phyloP scores from a whole-genome alignment of 2,888 invertebrate species.

The Caenorhabditis imperialis region DNA sequence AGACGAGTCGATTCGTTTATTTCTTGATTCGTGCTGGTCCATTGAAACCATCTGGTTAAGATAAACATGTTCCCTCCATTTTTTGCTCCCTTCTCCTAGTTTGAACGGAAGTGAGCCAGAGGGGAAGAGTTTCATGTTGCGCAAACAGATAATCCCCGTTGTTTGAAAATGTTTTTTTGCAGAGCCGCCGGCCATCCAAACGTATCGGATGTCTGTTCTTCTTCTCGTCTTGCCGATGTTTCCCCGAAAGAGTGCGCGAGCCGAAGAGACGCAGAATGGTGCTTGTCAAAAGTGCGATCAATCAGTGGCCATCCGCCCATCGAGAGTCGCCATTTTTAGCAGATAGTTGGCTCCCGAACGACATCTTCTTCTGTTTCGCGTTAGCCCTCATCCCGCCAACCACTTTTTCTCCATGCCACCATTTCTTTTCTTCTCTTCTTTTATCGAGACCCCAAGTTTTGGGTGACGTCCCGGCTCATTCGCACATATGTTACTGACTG shows the following conservation, averaged over 20 bases:
- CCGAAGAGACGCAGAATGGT: constrained; percentile 22
- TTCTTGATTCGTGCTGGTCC: constrained; percentile 1
- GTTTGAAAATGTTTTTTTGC: constrained; percentile 47
- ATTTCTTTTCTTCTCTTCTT: background rate
- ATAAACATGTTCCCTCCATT: constrained; percentile 31
- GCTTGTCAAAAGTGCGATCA: constrained; percentile 50
- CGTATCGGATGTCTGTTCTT: constrained; percentile 47
- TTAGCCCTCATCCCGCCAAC: background rate
- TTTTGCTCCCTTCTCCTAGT: constrained; percentile 1
- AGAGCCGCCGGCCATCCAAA: constrained; percentile 30
- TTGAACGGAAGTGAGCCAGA: constrained; percentile 4
- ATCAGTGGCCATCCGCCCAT: constrained; percentile 37
- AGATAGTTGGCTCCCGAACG: constrained; percentile 12
- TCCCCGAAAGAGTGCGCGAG: constrained; percentile 9
- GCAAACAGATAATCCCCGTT: constrained; percentile 48
- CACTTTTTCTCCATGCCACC: background rate
- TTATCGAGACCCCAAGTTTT: constrained; percentile 36
- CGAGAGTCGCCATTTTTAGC: constrained; percentile 29
- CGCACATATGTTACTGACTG: constrained; percentile 53
- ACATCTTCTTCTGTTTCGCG: constrained; percentile 8
- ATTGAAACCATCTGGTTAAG: constrained; percentile 16
- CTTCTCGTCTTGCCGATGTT: constrained; percentile 7
- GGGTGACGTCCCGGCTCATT: constrained; percentile 34
- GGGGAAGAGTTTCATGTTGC: constrained; percentile 37
- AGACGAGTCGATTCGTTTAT: constrained; percentile 20